phyloP scores from a whole-genome alignment of 2,888 invertebrate species.

The Junonia oenone region DNA sequence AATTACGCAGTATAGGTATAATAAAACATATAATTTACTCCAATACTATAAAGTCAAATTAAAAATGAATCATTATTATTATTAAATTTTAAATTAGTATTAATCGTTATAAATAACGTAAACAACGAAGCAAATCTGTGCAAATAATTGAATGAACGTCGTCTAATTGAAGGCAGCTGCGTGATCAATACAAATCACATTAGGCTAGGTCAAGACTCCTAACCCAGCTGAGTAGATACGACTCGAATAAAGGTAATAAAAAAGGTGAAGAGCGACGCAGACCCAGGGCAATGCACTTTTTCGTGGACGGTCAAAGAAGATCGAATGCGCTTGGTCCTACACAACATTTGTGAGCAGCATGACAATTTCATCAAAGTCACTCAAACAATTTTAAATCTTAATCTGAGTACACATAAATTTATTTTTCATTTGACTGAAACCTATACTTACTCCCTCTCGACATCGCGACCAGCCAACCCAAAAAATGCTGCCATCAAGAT shows the following conservation, averaged over 20 bases:
- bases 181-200: slow-evolving; percentile 59
- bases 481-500: slow-evolving; percentile 15
- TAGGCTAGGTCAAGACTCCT: slow-evolving; percentile 75
- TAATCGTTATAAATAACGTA: neutral
- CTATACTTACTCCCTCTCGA: slow-evolving; percentile 5
- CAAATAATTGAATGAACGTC: neutral
- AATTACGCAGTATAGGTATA: no score
- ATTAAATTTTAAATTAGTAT: neutral
- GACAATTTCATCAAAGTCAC: slow-evolving; percentile 39
- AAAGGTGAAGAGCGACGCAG: slow-evolving; percentile 43
- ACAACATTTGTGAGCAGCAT: slow-evolving; percentile 55
- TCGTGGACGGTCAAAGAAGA: slow-evolving; percentile 60
- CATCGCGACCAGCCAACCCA: neutral
- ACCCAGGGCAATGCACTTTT: slow-evolving; percentile 70
- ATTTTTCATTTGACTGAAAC: neutral
- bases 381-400: slow-evolving; percentile 32
- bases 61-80: neutral
- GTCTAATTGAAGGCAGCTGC: slow-evolving; percentile 21
- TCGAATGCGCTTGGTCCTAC: slow-evolving; percentile 46
- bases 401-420: neutral
- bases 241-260: slow-evolving; percentile 50
- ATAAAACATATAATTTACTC: no score
- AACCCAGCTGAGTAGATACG: slow-evolving; percentile 61
- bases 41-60: no score
- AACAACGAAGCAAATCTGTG: neutral